phyloP scores from a whole-genome alignment of 2,888 invertebrate genomes.

The Boloria euphrosyne region DNA sequence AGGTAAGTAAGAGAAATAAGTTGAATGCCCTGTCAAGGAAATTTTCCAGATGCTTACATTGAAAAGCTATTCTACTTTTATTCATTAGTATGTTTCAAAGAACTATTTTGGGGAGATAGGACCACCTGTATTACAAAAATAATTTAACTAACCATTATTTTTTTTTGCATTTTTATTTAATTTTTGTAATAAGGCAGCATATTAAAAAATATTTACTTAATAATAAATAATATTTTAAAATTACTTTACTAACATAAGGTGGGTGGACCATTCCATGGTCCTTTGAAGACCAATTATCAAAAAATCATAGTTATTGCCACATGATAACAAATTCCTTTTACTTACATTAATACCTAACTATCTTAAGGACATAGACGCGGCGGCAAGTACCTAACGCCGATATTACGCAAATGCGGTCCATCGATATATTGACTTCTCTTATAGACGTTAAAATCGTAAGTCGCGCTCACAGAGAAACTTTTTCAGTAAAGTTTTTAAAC shows the following conservation, averaged over 20 bases:
- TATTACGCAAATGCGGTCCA: too few species aligned
- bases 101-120: conserved; percentile 27
- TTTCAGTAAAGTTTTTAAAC: too few species aligned
- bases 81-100: conserved; percentile 4
- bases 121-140: conserved; percentile 33
- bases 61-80: conserved; percentile 19
- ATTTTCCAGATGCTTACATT: conserved; percentile 69
- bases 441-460: too few species aligned
- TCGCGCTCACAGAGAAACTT: too few species aligned
- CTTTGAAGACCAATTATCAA: too few species aligned
- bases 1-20: conserved; percentile 77
- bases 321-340: too few species aligned
- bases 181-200: conserved; percentile 26
- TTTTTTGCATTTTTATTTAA: conserved; percentile 12
- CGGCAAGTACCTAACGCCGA: too few species aligned
- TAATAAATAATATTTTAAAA: not conserved
- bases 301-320: too few species aligned
- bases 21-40: conserved; percentile 69
- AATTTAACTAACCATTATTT: conserved; percentile 14
- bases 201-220: not conserved
- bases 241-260: not conserved
- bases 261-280: too few species aligned
- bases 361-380: too few species aligned
- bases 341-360: too few species aligned
- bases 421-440: too few species aligned